Conservation (phyloP, 2,797 vertebrate genomes). For the Sebastes steindachneri region DNA sequence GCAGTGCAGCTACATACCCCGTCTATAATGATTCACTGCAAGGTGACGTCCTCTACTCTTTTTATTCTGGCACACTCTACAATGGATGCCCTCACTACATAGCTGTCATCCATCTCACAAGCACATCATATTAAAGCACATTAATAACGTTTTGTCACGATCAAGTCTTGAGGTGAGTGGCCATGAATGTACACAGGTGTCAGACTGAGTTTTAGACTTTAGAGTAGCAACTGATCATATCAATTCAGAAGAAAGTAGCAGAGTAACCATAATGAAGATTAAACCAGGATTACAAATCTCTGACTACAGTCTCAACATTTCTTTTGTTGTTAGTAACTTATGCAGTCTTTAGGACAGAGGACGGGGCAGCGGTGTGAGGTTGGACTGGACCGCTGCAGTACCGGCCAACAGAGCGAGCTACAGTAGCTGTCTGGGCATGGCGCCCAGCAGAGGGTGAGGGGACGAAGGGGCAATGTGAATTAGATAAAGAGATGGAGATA, state of each 20-base stretch:
- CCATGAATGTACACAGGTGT: not conserved
- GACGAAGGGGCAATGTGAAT: constrained; percentile 13
- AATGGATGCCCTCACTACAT: constrained; percentile 16
- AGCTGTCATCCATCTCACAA: constrained; percentile 18
- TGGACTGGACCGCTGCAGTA: constrained; percentile 1
- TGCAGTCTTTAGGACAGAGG: not conserved
- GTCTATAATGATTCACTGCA: constrained; percentile 34
- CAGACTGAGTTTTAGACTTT: not conserved
- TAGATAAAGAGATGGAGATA: constrained; percentile 18
- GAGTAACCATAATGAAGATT: not conserved
- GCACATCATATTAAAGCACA: not conserved
- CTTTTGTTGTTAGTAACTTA: not conserved
- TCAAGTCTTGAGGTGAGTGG: not conserved
- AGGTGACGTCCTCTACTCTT: constrained; percentile 44
- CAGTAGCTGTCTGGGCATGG: constrained; percentile 22
- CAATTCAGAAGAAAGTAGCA: not conserved
- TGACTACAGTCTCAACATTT: not conserved
- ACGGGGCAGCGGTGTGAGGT: not conserved
- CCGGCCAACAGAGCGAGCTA: not conserved
- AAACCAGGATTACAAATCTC: not conserved
- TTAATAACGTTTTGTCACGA: constrained; percentile 12
- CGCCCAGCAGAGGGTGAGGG: constrained; percentile 21
- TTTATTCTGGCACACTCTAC: constrained; percentile 1
- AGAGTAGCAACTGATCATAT: not conserved
- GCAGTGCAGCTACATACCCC: constrained; percentile 12